Evolutionary conservation across 53 echinoderm and acorn worm genomes (phyloP), one percentile per base, ranked within the genome.

Genomic region (Actinopyga echinites): DNA sequence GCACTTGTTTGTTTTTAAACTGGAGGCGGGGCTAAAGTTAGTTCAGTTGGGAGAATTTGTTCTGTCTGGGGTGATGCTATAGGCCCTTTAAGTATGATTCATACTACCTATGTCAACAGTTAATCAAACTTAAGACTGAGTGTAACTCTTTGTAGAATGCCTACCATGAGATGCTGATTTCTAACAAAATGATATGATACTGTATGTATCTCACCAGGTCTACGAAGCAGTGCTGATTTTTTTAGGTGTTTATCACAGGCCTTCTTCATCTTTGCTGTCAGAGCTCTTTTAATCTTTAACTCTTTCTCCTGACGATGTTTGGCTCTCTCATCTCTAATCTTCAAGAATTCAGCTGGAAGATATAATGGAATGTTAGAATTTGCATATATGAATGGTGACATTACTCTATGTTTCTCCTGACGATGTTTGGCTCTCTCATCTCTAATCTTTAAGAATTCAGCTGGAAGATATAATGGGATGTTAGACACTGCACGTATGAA

Each of bases 251-350:
- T 87, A 30, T 79, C 67, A 20, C 69, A 87, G 29, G 87, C 79
- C 36, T 67, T 74, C 53, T 71, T 87, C 25, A 83, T 69, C 45
- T 91, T 91, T 34, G 45, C 64, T 57, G 87, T 69, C 22, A 91
- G 80, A 22, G 75, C 64, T 13, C 63, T 65, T 35, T 60, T 32
- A 22, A 91, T 79, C 74, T 77, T 71, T 17, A 33, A 54, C 61
- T 91, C 91, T 26, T 80, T 83, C 38, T 33, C 68, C 29, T 87
- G 83, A 10, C 75, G 44, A 21, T 65, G 45, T n/a, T 62, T 42
- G 19, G 68, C 68, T 68, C 68, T 30, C 37, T 68, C 37, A 34
- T 68, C 37, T 5, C 68, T 3, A n/a, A 68, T 68, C 40, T 17
- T 33, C 17, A 68, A 22, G 7, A 68, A 68, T n/a, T 36, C 68